These are phyloP conservation scores for Nymphalis urticae DNA, from an alignment of 2,888 invertebrate genomes.

Conservation along the genomic window DNA sequence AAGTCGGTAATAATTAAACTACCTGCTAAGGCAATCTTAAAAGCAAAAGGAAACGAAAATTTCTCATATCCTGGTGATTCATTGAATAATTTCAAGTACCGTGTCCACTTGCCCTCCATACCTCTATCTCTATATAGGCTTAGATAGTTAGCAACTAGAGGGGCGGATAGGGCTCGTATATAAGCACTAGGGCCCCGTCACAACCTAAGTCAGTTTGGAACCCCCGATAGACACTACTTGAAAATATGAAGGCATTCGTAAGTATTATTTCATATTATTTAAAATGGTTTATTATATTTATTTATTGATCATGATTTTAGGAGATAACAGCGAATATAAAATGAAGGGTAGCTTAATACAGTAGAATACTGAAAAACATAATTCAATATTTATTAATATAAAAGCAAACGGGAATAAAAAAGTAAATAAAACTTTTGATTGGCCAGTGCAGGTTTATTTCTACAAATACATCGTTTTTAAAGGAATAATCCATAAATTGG, in stretches of 20 bases:
- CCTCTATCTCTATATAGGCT: conserved; percentile 20
- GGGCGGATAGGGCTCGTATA: conserved; percentile 42
- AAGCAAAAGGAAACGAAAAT: conserved; percentile 27
- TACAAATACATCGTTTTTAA: too few species aligned
- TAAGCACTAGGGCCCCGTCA: conserved; percentile 36
- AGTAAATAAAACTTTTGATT: too few species aligned
- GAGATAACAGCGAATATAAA: too few species aligned
- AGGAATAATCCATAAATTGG: too few species aligned
- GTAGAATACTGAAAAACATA: too few species aligned
- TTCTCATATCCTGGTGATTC: conserved; percentile 31
- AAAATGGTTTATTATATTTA: not conserved
- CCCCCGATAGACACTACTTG: conserved; percentile 36
- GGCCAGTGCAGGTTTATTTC: too few species aligned
- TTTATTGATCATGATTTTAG: not conserved
- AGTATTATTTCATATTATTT: conserved; percentile 35
- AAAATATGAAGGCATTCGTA: conserved; percentile 50
- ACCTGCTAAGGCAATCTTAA: conserved; percentile 3
- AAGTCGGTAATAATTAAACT: not conserved
- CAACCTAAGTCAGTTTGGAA: conserved; percentile 35
- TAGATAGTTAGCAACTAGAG: conserved; percentile 32
- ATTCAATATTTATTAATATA: too few species aligned
- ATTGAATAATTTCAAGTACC: conserved; percentile 24
- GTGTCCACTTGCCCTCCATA: conserved; percentile 19
- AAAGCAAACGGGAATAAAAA: too few species aligned
- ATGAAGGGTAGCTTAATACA: too few species aligned